These are phyloP conservation scores for Halyomorpha halys DNA, from an alignment of 1,140 invertebrate species.

Conservation along the genomic window DNA sequence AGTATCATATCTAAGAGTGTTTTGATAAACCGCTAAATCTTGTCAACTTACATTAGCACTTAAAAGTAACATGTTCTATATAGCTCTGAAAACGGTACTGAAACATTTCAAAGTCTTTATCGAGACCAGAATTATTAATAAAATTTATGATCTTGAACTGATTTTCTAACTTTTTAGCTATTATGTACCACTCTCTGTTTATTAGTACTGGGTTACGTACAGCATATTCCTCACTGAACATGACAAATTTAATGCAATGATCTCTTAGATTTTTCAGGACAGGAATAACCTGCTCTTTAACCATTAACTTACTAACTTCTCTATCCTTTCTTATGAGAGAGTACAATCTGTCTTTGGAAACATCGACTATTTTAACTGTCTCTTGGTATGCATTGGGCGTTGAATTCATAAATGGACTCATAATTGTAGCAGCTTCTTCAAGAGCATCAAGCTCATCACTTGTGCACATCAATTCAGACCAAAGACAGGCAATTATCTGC, in stretches of 20 bases:
- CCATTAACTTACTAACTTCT: slow-evolving; percentile 1
- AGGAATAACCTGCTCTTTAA: slow-evolving; percentile 1
- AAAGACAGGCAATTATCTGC: slow-evolving; percentile 12
- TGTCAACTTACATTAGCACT: neutral
- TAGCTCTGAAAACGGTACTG: slow-evolving; percentile 16
- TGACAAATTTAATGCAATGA: slow-evolving; percentile 14
- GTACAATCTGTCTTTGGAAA: neutral
- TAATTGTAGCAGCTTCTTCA: slow-evolving; percentile 1
- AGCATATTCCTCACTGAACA: slow-evolving; percentile 5
- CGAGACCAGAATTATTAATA: slow-evolving; percentile 4
- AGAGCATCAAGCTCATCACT: slow-evolving; percentile 1
- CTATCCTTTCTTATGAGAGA: slow-evolving; percentile 14
- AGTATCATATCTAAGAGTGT: too few species aligned
- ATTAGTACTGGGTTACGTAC: neutral
- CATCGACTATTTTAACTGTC: slow-evolving; percentile 16
- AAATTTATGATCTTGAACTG: slow-evolving; percentile 14
- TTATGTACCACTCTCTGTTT: slow-evolving; percentile 15
- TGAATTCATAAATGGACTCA: slow-evolving; percentile 8
- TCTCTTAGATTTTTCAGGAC: neutral
- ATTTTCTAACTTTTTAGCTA: slow-evolving; percentile 11
- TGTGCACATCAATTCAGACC: slow-evolving; percentile 15
- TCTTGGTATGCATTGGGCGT: slow-evolving; percentile 13
- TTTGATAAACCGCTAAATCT: too few species aligned
- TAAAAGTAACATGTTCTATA: slow-evolving; percentile 3
- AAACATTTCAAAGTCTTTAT: slow-evolving; percentile 19